Base-by-base conservation (phyloP, 2,797 vertebrate species). In the Oceanodroma leucorhoa region DNA sequence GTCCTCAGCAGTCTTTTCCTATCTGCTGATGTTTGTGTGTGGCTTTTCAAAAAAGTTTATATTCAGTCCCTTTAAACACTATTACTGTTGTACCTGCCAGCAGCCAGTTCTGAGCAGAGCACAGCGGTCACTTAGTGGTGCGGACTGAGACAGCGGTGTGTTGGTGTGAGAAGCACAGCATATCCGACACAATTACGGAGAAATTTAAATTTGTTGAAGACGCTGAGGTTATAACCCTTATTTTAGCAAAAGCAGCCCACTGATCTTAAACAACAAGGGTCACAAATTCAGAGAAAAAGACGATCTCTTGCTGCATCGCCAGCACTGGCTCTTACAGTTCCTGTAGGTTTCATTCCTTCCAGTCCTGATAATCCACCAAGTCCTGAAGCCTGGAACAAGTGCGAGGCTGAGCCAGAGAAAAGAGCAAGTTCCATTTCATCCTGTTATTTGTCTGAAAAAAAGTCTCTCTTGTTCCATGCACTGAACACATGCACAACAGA, bases 391-490 rank as follows among this genome's bases (percentile, higher is more conserved):
- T 81, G 61, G 41, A 51, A 76, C 22, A 34, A 5, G 3, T 4
- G 22, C 0, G 0, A 53, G 90, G 45, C 54, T 40, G 36, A 70
- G 77, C 38, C 62, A 50, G 43, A 61, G 54, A 23, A 24, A 71
- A 10, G 17, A 67, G 20, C 43, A 23, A 82, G 71, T 73, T 86
- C 72, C 2, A 1, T 83, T 87, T 54, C 57, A 24, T 88, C 72
- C 82, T 54, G 57, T 78, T 78, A 62, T 38, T 88, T 70, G 46
- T 76, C 79, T 62, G 60, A 73, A 77, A 78, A 83, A 92, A 85
- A 30, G 18, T 88, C 87, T 88, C 71, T 77, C 77, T 87, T 71
- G 30, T 83, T 91, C 61, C 11, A 1, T 11, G 41, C 60, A 32
- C 60, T 34, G 14, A 90, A 70, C 87, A 75, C 75, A 53, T 36